Evolutionary conservation across 1,140 invertebrate species (phyloP).

Genomic region (Notospermus geniculatus): DNA sequence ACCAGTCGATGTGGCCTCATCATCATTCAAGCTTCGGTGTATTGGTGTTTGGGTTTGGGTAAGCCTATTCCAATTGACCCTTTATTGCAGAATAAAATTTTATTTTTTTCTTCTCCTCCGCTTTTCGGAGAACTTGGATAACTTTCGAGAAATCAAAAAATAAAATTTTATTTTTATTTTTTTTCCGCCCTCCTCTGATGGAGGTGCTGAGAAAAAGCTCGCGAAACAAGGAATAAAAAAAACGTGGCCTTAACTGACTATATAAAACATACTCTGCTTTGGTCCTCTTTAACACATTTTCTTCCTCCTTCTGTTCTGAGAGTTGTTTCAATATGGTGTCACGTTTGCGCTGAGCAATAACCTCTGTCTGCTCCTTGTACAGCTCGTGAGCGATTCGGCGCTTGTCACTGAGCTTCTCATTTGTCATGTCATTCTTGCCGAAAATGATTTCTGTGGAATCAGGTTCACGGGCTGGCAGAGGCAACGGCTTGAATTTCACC

Average conservation of each 20-base stretch:
- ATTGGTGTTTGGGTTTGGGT: too few relatives aligned
- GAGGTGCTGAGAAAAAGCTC: too few relatives aligned
- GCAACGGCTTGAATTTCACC: constrained; percentile 51
- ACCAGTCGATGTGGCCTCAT: too few relatives aligned
- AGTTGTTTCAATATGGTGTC: constrained; percentile 48
- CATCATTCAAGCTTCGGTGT: too few relatives aligned
- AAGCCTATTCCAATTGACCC: too few relatives aligned
- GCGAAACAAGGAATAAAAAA: too few relatives aligned
- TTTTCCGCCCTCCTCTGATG: too few relatives aligned
- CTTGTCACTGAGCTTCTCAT: constrained; percentile 51
- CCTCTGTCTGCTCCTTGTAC: constrained; percentile 47
- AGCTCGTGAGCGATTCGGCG: constrained; percentile 40
- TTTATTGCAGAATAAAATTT: too few relatives aligned
- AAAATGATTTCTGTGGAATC: constrained; percentile 47
- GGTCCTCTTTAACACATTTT: constrained; percentile 41
- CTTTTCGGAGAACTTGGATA: too few relatives aligned
- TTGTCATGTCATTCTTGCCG: constrained; percentile 53
- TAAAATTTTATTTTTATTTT: too few relatives aligned
- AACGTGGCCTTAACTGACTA: neutral
- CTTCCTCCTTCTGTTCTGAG: constrained; percentile 50
- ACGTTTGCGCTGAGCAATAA: constrained; percentile 49
- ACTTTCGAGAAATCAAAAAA: too few relatives aligned
- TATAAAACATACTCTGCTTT: constrained; percentile 44
- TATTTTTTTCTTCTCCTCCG: too few relatives aligned
- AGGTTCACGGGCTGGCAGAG: constrained; percentile 42